Conservation (phyloP, 2,888 invertebrate genomes). For the Octodonta nipae region DNA sequence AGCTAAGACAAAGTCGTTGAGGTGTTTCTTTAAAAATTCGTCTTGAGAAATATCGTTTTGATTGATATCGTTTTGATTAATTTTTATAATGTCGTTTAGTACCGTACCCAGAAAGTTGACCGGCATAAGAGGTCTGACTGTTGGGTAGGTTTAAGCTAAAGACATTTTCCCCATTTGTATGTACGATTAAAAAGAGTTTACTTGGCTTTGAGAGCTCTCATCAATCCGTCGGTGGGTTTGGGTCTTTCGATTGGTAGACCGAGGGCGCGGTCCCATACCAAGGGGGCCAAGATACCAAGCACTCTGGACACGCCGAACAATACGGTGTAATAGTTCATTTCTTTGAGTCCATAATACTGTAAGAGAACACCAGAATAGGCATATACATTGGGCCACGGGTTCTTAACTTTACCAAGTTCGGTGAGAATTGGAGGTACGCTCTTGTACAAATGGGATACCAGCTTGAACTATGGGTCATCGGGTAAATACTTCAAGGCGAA, state of each 20-base stretch:
- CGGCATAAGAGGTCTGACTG: too few species aligned
- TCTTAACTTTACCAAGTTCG: constrained; percentile 91
- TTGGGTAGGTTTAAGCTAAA: too few species aligned
- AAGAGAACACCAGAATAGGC: constrained; percentile 89
- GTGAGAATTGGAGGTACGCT: constrained; percentile 82
- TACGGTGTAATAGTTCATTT: constrained; percentile 90
- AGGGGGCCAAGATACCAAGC: constrained; percentile 67
- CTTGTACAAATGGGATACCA: constrained; percentile 83
- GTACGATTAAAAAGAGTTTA: too few species aligned
- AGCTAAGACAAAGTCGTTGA: too few species aligned
- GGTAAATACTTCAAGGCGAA: constrained; percentile 89
- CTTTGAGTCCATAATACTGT: constrained; percentile 82
- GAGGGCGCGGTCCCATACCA: constrained; percentile 77
- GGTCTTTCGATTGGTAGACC: constrained; percentile 76
- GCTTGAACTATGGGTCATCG: constrained; percentile 77
- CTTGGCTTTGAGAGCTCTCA: constrained; percentile 24
- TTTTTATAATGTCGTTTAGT: too few species aligned
- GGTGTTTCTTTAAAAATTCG: too few species aligned
- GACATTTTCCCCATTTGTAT: too few species aligned
- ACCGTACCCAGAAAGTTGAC: too few species aligned
- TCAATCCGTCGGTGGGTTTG: constrained; percentile 64
- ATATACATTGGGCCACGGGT: constrained; percentile 98
- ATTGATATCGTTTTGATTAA: too few species aligned
- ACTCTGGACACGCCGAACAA: constrained; percentile 85
- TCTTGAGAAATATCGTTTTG: too few species aligned